phyloP scores from a whole-genome alignment of 2,797 vertebrate species.

The Lagocephalus sceleratus region DNA sequence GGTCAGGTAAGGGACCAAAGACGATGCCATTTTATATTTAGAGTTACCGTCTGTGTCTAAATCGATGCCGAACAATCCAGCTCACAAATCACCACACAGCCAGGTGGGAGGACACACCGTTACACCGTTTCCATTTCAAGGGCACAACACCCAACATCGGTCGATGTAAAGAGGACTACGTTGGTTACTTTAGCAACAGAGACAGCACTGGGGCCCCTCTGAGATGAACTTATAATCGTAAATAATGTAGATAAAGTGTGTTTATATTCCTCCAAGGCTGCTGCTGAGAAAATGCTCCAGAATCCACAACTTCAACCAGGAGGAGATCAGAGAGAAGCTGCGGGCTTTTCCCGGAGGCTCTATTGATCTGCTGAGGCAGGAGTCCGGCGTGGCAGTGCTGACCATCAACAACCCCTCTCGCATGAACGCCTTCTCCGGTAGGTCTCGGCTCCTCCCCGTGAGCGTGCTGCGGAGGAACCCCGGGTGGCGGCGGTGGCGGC shows the following conservation, averaged over 20 bases:
- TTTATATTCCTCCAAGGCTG: slow-evolving; percentile 37
- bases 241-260: neutral
- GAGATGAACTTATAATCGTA: no score
- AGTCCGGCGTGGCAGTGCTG: slow-evolving; percentile 84
- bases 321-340: slow-evolving; percentile 81
- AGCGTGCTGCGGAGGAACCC: neutral
- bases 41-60: no score
- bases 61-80: no score
- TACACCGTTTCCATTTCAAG: no score
- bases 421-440: slow-evolving; percentile 95
- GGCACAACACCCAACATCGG: no score
- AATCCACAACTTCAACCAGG: slow-evolving; percentile 74
- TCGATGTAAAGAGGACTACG: no score
- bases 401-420: slow-evolving; percentile 87
- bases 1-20: slow-evolving; percentile 38
- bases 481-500: no score
- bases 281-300: slow-evolving; percentile 61
- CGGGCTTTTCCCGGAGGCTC: slow-evolving; percentile 84
- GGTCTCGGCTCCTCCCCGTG: slow-evolving; percentile 7
- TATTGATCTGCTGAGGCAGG: slow-evolving; percentile 81
- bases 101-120: no score
- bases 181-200: no score
- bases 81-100: no score
- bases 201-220: no score
- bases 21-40: neutral